Evolutionary conservation across 2,888 invertebrate species (phyloP), one percentile per base, ranked within the genome.

Genomic region (Latrodectus hesperus): DNA sequence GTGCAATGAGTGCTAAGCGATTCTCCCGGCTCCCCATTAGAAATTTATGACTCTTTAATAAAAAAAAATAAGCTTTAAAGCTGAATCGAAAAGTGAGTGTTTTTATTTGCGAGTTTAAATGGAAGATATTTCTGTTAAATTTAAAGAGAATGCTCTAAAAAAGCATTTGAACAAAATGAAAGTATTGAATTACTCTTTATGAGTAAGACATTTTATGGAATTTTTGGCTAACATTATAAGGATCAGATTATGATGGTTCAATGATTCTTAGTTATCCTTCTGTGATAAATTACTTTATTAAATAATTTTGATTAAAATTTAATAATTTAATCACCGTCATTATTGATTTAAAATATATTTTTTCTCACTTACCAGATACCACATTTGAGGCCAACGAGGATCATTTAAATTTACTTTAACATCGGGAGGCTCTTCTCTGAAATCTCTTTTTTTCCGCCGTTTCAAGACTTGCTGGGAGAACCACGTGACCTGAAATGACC

Each of bases 351-450:
- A 60, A 60, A 60, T n/a, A 60, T 10, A 11, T 16, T 11, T 60
- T 60, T 60, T 60, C 10, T n/a, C 9, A 95, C 97, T 95, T 94
- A 98, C 98, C 95, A 99, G 93, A 93, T 98, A 98, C 98, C 98
- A 99, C 98, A 98, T 98, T 91, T 95, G 95, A 60, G 96, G 95
- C 98, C 98, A 99, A 93, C 96, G 95, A 55, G 96, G 96, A 93
- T 98, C 98, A 92, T 96, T 96, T 90, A 96, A 92, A 75, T 89
- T 84, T 6, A 67, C 68, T 68, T 75, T 79, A 26, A n/a, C 80
- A 78, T 82, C 73, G 22, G 89, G 81, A 9, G 26, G n/a, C 14
- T 78, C 82, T 75, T 87, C 82, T 73, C 68, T 64, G 89, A 95
- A 94, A 92, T 97, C 96, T 90, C 98, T 94, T 93, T 98, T 98